Evolutionary conservation across 2,888 invertebrate species (phyloP).

Genomic region (Ceriagrion tenellum): DNA sequence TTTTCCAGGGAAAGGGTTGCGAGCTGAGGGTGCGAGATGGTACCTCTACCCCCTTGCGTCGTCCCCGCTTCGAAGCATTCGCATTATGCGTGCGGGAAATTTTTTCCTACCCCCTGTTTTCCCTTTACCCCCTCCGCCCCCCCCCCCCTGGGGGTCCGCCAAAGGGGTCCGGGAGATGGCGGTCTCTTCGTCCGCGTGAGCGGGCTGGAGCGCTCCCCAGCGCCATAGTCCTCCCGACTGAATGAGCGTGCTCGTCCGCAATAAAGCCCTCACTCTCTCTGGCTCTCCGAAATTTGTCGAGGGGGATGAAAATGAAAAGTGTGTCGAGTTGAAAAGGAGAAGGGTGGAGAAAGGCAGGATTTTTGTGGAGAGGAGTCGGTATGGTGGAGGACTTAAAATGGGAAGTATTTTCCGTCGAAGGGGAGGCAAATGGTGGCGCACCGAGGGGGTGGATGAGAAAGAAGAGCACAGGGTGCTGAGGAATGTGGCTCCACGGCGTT

Average conservation of each 20-base stretch:
- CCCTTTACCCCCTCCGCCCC: not conserved
- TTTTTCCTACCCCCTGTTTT: not conserved
- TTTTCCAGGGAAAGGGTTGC: not conserved
- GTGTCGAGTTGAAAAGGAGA: not conserved
- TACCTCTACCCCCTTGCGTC: not conserved
- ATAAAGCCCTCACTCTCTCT: not conserved
- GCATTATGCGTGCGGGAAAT: not conserved
- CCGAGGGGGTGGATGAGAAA: not conserved
- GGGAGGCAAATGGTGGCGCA: not conserved
- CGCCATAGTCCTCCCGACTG: not conserved
- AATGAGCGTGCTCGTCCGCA: slow-evolving; percentile 20
- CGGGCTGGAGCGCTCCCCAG: not conserved
- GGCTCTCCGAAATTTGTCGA: not conserved
- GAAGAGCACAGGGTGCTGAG: not conserved
- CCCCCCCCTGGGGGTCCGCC: not conserved
- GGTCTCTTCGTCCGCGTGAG: not conserved
- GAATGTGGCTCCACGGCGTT: not conserved
- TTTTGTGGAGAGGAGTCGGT: not conserved
- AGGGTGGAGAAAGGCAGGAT: not conserved
- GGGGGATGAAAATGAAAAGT: not conserved
- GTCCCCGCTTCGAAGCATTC: not conserved
- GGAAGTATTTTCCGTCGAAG: too few relatives aligned
- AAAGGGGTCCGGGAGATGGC: not conserved
- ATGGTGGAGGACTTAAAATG: too few relatives aligned
- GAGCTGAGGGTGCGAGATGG: not conserved